phyloP scores from a whole-genome alignment of 2,113 vertebrate genomes.

The Zosterops japonicus region DNA sequence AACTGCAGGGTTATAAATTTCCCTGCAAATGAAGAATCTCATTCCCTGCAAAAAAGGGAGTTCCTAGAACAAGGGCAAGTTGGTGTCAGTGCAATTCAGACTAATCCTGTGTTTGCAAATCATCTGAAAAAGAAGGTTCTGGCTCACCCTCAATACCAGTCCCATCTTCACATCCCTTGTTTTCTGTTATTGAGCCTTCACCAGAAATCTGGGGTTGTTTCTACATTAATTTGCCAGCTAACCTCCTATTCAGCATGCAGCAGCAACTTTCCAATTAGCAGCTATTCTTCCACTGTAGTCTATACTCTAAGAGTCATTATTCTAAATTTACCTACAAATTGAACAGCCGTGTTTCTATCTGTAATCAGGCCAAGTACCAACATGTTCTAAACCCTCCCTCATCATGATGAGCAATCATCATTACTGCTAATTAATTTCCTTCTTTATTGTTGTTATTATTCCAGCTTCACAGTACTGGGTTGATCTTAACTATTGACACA shows the following conservation, averaged over 20 bases:
- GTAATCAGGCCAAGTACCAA: slow-evolving; percentile 34
- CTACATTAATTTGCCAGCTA: neutral
- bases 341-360: neutral
- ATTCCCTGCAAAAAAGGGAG: neutral
- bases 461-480: neutral
- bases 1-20: neutral
- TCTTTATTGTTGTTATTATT: neutral
- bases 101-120: neutral
- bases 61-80: neutral
- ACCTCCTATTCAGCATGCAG: neutral
- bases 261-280: slow-evolving; percentile 50
- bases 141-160: neutral
- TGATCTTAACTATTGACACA: neutral
- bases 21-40: neutral
- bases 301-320: slow-evolving; percentile 27
- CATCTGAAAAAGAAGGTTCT: neutral
- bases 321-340: slow-evolving; percentile 40
- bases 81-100: neutral
- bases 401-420: neutral
- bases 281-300: neutral
- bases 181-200: neutral
- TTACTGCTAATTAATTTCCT: slow-evolving; percentile 14
- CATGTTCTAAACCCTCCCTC: neutral
- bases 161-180: neutral
- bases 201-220: neutral